Evolutionary conservation across 2,888 invertebrate species (phyloP).

Genomic region (Noctua janthe): DNA sequence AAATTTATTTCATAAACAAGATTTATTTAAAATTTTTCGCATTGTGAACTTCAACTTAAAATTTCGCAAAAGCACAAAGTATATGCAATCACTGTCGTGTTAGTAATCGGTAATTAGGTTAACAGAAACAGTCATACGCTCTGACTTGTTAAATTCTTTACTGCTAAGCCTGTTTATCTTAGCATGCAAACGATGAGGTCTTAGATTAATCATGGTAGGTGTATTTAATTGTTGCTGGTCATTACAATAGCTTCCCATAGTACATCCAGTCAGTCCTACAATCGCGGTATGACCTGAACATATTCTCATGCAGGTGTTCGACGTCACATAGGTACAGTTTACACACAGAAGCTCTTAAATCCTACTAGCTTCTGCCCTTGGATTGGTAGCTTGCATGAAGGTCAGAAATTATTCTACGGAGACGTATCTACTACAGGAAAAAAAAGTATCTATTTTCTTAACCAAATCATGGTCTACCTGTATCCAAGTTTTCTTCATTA

Average conservation of each 20-base stretch:
- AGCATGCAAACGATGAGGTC: not conserved
- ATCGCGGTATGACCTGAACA: not conserved
- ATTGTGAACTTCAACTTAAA: not conserved
- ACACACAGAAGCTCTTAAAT: not conserved
- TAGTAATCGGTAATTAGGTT: not conserved
- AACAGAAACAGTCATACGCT: not conserved
- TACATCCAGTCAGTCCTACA: not conserved
- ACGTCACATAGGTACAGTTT: not conserved
- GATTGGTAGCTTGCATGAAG: not conserved
- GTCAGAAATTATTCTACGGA: not conserved
- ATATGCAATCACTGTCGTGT: not conserved
- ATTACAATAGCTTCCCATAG: not conserved
- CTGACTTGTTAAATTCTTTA: not conserved
- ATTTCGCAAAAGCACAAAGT: slow-evolving; percentile 13
- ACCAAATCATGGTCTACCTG: not conserved
- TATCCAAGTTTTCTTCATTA: not conserved
- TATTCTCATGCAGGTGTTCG: not conserved
- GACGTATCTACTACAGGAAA: too few relatives aligned
- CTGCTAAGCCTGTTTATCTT: not conserved
- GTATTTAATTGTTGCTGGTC: not conserved
- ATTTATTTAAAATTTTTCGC: not conserved
- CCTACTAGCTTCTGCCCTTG: not conserved
- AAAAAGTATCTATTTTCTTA: not conserved
- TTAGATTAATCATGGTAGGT: not conserved
- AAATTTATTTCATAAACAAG: too few relatives aligned